phyloP scores from a whole-genome alignment of 2,113 vertebrate species.

The Rattus norvegicus region DNA sequence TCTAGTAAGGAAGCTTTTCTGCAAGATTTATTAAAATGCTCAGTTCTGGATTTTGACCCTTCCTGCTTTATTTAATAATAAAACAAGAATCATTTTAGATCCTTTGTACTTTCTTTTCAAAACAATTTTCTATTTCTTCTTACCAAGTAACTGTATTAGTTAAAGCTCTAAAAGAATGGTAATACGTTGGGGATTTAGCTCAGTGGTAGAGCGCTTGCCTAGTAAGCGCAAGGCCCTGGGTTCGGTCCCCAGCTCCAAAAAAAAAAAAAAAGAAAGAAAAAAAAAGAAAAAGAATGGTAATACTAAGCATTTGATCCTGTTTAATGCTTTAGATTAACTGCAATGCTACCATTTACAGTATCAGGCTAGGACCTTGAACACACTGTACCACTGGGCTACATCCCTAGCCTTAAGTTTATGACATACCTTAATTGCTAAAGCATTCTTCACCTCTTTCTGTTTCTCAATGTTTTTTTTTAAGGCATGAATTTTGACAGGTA shows the following conservation, averaged over 20 bases:
- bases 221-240: too few relatives aligned
- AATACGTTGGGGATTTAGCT: too few relatives aligned
- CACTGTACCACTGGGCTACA: not conserved
- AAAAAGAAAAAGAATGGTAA: not conserved
- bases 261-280: too few relatives aligned
- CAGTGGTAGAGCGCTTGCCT: too few relatives aligned
- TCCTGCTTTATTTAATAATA: not conserved
- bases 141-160: not conserved
- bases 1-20: not conserved
- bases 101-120: not conserved
- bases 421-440: not conserved
- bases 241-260: too few relatives aligned
- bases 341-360: not conserved
- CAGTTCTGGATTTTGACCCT: not conserved
- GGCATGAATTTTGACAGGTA: not conserved
- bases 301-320: not conserved
- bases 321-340: not conserved
- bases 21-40: slow-evolving; percentile 36
- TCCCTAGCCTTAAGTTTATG: not conserved
- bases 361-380: not conserved
- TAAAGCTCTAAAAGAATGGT: not conserved
- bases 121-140: not conserved
- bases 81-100: not conserved
- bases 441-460: not conserved
- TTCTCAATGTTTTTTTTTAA: not conserved